Percentiles rank a stretch among this genome's conserved stretches.
phyloP scores from a whole-genome alignment of 2,797 vertebrate genomes.

The Oreochromis mossambicus region DNA sequence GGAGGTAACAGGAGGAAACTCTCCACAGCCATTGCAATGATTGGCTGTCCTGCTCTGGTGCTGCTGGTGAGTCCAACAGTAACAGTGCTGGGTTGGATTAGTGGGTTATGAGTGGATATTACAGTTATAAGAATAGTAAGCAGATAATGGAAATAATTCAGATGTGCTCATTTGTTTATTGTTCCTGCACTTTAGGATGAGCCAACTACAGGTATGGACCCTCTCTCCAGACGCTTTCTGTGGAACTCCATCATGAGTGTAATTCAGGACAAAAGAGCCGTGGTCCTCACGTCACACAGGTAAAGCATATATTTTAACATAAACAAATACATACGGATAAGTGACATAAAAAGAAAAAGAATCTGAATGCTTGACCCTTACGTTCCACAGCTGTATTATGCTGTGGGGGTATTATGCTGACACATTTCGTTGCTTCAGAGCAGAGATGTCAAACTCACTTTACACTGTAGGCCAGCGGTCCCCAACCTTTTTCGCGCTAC shows the following conservation, averaged over 20 bases:
- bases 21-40: constrained; percentile 91
- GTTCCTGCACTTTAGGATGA: constrained; percentile 78
- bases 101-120: background rate
- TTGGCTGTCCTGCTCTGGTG: constrained; percentile 87
- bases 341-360: background rate
- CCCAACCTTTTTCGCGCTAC: too few species aligned
- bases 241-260: constrained; percentile 91
- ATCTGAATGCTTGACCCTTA: background rate
- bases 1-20: constrained; percentile 92
- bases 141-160: background rate
- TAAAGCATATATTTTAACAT: constrained; percentile 19
- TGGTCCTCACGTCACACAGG: constrained; percentile 96
- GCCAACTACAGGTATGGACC: constrained; percentile 95
- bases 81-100: background rate
- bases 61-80: constrained; percentile 79
- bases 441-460: background rate
- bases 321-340: background rate
- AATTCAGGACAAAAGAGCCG: constrained; percentile 85
- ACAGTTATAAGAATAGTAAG: background rate
- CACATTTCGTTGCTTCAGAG: background rate
- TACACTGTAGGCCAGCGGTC: background rate
- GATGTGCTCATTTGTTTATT: background rate
- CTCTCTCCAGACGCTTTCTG: constrained; percentile 87
- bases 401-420: background rate
- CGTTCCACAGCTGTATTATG: background rate